These are phyloP conservation scores for Ptychadena robeensis DNA, from an alignment of 2,797 vertebrate genomes.

Conservation along the genomic window DNA sequence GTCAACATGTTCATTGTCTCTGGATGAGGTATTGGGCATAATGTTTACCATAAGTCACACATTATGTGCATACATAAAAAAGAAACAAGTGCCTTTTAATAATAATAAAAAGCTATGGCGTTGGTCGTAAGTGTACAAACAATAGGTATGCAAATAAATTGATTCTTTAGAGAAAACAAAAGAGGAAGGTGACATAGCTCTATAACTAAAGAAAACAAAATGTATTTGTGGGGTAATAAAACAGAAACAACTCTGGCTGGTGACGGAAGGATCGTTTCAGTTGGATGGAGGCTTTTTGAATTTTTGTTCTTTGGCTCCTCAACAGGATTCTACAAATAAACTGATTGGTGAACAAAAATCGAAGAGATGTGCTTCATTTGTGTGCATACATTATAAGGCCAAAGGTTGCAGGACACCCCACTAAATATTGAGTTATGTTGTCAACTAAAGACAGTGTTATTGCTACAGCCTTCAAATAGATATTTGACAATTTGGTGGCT, in stretches of 20 bases:
- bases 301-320: not conserved
- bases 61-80: conserved; percentile 46
- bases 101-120: conserved; percentile 31
- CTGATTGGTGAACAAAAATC: not conserved
- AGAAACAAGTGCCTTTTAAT: conserved; percentile 14
- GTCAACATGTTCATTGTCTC: conserved; percentile 55
- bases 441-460: too few relatives aligned
- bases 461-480: too few relatives aligned
- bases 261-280: not conserved
- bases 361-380: not conserved
- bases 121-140: conserved; percentile 6
- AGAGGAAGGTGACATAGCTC: not conserved
- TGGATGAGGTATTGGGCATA: conserved; percentile 35
- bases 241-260: not conserved
- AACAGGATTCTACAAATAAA: not conserved
- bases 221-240: not conserved
- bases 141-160: conserved; percentile 31
- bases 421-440: too few relatives aligned
- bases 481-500: too few relatives aligned
- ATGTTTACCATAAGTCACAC: conserved; percentile 53
- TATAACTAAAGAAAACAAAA: not conserved
- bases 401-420: too few relatives aligned
- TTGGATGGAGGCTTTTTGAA: not conserved
- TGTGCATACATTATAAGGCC: too few relatives aligned
- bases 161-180: conserved; percentile 10